These are phyloP conservation scores for Nemopilema nomurai DNA, from an alignment of 30 jellyfish, hydroid and myxozoan genomes.

Conservation along the genomic window DNA sequence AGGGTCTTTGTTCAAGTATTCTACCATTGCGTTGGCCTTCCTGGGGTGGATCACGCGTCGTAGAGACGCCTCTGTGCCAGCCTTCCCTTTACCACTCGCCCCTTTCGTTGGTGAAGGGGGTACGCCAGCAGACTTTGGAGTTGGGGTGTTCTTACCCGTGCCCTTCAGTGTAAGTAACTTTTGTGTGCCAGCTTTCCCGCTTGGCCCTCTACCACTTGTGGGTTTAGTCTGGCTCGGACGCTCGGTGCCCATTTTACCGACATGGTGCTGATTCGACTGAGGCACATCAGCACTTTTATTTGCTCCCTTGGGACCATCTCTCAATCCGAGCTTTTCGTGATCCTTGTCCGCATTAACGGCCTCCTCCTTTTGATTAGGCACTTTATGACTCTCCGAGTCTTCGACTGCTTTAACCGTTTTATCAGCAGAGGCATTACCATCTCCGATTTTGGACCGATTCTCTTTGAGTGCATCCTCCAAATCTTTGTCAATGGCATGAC, in stretches of 20 bases:
- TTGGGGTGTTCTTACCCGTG: neutral
- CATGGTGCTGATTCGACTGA: neutral
- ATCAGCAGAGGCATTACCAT: neutral
- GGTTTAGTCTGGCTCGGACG: neutral
- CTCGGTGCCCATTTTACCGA: neutral
- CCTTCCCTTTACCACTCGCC: neutral
- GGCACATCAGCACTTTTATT: neutral
- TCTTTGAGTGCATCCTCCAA: neutral
- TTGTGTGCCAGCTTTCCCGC: neutral
- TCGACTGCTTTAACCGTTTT: neutral
- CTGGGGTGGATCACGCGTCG: slow-evolving; percentile 70
- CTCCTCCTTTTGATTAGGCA: neutral
- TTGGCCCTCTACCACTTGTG: neutral
- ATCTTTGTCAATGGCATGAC: slow-evolving; percentile 17
- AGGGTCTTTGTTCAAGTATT: slow-evolving; percentile 93
- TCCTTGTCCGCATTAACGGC: neutral
- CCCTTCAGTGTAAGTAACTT: neutral
- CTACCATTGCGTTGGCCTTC: slow-evolving; percentile 93
- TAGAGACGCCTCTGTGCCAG: neutral
- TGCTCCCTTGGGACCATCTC: neutral
- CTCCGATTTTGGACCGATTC: slow-evolving; percentile 10
- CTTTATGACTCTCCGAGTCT: neutral
- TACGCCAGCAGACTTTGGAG: neutral
- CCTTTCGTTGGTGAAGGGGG: neutral
- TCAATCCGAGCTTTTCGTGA: neutral